These are phyloP conservation scores for Seladonia tumulorum DNA, from an alignment of 2,888 invertebrate genomes.

Conservation along the genomic window DNA sequence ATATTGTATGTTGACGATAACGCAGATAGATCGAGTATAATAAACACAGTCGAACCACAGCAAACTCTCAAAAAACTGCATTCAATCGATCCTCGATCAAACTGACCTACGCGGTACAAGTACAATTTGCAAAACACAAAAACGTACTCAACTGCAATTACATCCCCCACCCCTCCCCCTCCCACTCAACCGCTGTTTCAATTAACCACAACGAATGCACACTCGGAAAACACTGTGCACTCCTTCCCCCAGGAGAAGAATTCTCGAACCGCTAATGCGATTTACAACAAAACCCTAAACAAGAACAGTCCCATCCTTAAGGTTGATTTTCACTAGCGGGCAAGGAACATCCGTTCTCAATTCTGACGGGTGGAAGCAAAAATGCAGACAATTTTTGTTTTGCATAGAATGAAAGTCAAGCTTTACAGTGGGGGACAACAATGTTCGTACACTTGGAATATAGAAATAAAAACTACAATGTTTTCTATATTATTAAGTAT, in stretches of 20 bases:
- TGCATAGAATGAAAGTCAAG: too few species aligned
- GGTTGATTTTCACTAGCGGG: background rate
- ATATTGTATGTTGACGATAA: background rate
- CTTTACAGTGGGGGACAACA: too few species aligned
- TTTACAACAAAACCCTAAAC: constrained; percentile 33
- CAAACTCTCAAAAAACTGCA: background rate
- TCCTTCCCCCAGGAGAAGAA: background rate
- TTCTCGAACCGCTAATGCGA: constrained; percentile 31
- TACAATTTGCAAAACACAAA: constrained; percentile 22
- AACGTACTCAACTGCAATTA: constrained; percentile 33
- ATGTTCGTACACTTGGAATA: too few species aligned
- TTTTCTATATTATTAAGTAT: too few species aligned
- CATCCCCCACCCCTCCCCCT: constrained; percentile 14
- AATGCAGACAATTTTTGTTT: too few species aligned
- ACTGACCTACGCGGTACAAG: background rate
- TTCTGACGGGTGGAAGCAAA: background rate
- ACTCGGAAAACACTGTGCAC: background rate
- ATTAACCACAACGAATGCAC: constrained; percentile 41
- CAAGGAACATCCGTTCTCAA: background rate
- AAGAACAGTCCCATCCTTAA: constrained; percentile 22
- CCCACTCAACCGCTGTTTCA: constrained; percentile 47
- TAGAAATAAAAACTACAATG: too few species aligned
- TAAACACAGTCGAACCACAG: background rate
- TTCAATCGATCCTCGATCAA: constrained; percentile 16
- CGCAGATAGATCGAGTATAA: background rate